Conservation (phyloP, 2,113 vertebrate species). For the Heptranchias perlo region DNA sequence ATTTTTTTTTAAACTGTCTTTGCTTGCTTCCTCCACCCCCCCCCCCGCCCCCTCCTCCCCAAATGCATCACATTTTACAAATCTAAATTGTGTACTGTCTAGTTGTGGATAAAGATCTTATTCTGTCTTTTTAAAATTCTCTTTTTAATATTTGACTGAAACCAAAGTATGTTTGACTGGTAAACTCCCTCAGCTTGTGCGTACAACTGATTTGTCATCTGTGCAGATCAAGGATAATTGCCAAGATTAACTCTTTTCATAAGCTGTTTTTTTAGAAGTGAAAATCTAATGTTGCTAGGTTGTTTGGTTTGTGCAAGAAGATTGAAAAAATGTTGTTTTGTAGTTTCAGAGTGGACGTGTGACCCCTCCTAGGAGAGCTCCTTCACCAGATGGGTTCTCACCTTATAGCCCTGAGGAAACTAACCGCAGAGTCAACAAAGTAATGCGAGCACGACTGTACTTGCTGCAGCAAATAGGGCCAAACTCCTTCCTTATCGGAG, state of each 20-base stretch:
- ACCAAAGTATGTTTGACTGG: background rate
- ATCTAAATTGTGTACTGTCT: background rate
- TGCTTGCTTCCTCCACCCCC: no score
- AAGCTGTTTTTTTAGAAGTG: background rate
- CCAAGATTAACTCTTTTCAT: background rate
- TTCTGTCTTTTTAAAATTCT: background rate
- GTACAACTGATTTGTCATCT: background rate
- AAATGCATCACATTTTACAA: background rate
- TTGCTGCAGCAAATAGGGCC: constrained; percentile 82
- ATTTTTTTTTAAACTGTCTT: background rate
- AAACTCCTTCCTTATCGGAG: constrained; percentile 81
- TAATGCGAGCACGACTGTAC: constrained; percentile 80
- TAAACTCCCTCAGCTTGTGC: background rate
- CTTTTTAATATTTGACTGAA: background rate
- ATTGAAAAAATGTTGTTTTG: constrained; percentile 25
- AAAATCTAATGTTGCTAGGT: background rate
- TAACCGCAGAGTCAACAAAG: constrained; percentile 77
- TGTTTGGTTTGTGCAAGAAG: background rate
- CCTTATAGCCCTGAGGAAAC: constrained; percentile 82
- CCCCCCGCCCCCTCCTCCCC: no score
- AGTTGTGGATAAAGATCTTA: background rate
- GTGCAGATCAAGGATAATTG: background rate
- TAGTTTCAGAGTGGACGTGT: constrained; percentile 80
- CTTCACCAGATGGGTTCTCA: constrained; percentile 81
- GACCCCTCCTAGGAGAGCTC: constrained; percentile 76